Conservation (phyloP, 2,888 invertebrate species). For the Lissocephala sabroskyi region DNA sequence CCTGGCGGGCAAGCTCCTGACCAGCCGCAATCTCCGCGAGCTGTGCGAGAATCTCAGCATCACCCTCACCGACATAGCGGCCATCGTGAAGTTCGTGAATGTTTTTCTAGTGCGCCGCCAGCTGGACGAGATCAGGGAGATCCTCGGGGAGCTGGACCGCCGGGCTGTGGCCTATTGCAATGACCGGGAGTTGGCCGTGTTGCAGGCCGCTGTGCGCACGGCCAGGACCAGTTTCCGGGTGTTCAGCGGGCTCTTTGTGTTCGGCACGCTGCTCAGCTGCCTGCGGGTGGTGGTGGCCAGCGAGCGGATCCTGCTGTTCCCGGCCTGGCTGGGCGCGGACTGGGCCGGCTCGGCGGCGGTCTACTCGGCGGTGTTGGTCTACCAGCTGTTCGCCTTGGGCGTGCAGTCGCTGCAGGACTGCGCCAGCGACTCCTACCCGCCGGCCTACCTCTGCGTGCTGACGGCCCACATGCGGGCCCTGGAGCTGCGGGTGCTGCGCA, state of each 20-base stretch:
- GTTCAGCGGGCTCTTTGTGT: constrained; percentile 49
- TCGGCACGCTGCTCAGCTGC: constrained; percentile 53
- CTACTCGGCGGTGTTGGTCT: constrained; percentile 38
- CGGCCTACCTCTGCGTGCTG: constrained; percentile 59
- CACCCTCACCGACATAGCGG: constrained; percentile 61
- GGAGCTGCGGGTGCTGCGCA: constrained; percentile 50
- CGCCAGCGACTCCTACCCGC: constrained; percentile 68
- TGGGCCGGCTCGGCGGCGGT: constrained; percentile 43
- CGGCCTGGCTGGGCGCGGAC: constrained; percentile 67
- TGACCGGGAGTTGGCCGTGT: constrained; percentile 31
- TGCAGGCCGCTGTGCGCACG: constrained; percentile 35
- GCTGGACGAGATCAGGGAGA: constrained; percentile 36
- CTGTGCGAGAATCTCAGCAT: constrained; percentile 67
- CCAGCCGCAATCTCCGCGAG: constrained; percentile 42
- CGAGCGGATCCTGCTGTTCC: constrained; percentile 52
- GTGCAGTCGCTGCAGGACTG: constrained; percentile 65
- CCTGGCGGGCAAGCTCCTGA: constrained; percentile 54
- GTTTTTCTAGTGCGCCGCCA: constrained; percentile 54
- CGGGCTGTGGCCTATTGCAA: constrained; percentile 24
- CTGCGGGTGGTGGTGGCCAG: constrained; percentile 38
- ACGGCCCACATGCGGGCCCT: constrained; percentile 62
- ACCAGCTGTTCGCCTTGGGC: constrained; percentile 57
- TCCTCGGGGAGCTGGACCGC: constrained; percentile 27
- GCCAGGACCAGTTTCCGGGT: constrained; percentile 45
- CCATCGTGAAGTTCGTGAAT: constrained; percentile 66